Conservation (phyloP, 2,797 vertebrate genomes). For the Anguilla marmorata region DNA sequence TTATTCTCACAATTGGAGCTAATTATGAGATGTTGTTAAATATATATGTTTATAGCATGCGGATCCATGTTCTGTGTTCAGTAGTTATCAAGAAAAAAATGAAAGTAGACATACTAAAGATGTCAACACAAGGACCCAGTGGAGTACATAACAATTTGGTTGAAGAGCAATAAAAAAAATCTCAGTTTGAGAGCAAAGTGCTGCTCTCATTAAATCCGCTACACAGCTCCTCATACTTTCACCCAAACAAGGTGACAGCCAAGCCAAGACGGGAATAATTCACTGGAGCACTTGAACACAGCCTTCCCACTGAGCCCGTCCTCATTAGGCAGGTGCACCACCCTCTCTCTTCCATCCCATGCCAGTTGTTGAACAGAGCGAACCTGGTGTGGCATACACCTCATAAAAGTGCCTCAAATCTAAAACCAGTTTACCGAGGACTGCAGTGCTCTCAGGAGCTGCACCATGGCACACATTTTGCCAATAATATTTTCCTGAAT, state of each 20-base stretch:
- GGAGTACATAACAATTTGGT: slow-evolving; percentile 18
- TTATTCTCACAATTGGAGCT: slow-evolving; percentile 37
- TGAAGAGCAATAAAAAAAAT: slow-evolving; percentile 1
- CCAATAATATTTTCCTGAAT: neutral
- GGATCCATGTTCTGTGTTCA: slow-evolving; percentile 37
- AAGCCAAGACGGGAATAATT: neutral
- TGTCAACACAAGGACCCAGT: slow-evolving; percentile 45
- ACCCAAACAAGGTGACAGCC: slow-evolving; percentile 45
- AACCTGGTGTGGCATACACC: neutral
- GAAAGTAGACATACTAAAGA: slow-evolving; percentile 30
- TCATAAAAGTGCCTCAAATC: slow-evolving; percentile 8
- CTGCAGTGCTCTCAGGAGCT: neutral
- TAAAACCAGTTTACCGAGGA: neutral
- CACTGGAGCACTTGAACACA: neutral
- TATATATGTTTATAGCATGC: slow-evolving; percentile 9
- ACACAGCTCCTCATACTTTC: slow-evolving; percentile 20
- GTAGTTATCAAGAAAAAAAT: slow-evolving; percentile 21
- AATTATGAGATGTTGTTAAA: slow-evolving; percentile 30
- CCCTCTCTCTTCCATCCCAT: neutral
- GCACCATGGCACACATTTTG: neutral
- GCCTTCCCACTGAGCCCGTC: neutral
- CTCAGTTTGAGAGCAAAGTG: slow-evolving; percentile 9
- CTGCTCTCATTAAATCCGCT: slow-evolving; percentile 34
- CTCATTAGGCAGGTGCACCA: neutral
- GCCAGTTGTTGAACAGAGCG: neutral